Base-by-base conservation (phyloP, 2,113 vertebrate genomes). In the Phoenicopterus ruber region DNA sequence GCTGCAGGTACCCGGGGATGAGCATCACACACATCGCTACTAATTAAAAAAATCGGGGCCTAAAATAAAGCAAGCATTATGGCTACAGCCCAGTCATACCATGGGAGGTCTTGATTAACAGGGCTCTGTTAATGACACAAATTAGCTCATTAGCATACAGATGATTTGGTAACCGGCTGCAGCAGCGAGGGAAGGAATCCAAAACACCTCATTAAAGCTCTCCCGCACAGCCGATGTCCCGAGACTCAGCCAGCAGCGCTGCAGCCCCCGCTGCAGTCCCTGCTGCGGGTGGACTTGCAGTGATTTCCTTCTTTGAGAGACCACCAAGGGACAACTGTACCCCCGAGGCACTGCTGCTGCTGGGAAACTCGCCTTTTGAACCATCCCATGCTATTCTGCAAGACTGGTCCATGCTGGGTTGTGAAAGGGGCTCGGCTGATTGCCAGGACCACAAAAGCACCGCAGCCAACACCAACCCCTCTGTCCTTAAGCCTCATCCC, bases 111-210 rank as follows among this genome's bases (percentile, higher is more conserved):
- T 81, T 87, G 62, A 95, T 96, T 84, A 96, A 87, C 86, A 82
- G 86, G n/a, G 61, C 65, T 83, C 69, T 93, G 72, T 67, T 95
- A 95, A 94, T 92, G 82, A 87, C 77, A 95, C 59, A 93, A 72
- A 95, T 94, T 67, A 94, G 77, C 40, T 91, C 70, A 89, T 94
- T 92, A 93, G 69, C 88, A 93, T 78, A 91, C 49, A 88, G 87
- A 89, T 65, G 66, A 95, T 69, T 62, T 0, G 0, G 70, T 77
- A 81, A 81, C n/a, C 0, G 4, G 79, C 59, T 81, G 44, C 74
- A 94, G 57, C 24, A 3, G 78, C 9, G 6, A 82, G 89, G 38
- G 52, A 67, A 82, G 61, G 67, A 82, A 91, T 93, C 83, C 52
- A 62, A 93, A 66, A 58, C 0, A 0, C 38, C 50, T 83, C 8